A percentile compares a stretch with the other conserved stretches of the same genome.
Evolutionary conservation across 2,797 vertebrate species (phyloP).

Genomic region (Ceryle rudis): DNA sequence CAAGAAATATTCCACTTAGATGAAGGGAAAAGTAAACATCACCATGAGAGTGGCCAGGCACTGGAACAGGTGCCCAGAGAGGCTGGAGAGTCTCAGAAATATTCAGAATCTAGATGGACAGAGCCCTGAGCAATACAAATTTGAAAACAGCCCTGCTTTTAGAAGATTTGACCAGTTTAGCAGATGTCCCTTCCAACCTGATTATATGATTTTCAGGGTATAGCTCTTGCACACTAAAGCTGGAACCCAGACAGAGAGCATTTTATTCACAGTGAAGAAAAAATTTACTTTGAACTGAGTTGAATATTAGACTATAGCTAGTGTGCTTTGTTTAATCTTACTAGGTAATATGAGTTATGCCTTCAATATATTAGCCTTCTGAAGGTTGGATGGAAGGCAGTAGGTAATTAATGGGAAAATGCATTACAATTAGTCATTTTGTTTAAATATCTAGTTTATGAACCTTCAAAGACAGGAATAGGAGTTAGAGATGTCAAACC

Average conservation of each 20-base stretch:
- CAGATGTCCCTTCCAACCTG: not conserved
- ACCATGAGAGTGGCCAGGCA: not conserved
- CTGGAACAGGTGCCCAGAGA: not conserved
- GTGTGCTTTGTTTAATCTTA: not conserved
- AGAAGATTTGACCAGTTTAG: not conserved
- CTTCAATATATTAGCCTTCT: not conserved
- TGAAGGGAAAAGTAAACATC: slow-evolving; percentile 16
- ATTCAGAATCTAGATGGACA: not conserved
- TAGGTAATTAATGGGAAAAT: not conserved
- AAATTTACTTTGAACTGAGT: not conserved
- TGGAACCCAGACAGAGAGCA: not conserved
- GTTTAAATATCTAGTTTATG: not conserved
- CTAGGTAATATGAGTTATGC: not conserved
- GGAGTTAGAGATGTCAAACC: not conserved
- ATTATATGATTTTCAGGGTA: not conserved
- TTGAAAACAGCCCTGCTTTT: not conserved
- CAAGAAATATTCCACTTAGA: not conserved
- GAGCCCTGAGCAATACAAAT: not conserved
- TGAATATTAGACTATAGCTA: not conserved
- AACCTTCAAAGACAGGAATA: not conserved
- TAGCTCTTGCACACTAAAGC: not conserved
- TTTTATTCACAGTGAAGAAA: not conserved
- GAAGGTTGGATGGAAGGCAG: not conserved
- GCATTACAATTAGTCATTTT: not conserved
- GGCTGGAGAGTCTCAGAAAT: not conserved